Evolutionary conservation across 2,888 invertebrate species (phyloP).

Genomic region (Oxyteleia sp.): DNA sequence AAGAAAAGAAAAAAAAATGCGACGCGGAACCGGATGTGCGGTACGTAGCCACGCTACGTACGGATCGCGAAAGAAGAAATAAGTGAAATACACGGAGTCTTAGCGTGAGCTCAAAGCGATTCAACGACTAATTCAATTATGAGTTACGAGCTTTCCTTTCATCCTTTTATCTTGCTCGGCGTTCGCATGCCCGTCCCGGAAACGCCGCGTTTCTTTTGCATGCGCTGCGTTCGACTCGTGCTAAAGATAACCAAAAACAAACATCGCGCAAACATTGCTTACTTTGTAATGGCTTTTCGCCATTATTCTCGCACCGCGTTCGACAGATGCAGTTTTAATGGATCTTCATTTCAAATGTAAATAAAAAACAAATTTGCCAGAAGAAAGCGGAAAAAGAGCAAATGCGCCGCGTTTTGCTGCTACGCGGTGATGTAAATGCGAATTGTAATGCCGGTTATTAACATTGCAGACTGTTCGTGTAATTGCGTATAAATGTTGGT

Average conservation of each 20-base stretch:
- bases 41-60: slow-evolving; percentile 73
- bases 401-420: background rate
- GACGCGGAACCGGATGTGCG: slow-evolving; percentile 74
- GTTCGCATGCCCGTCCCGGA: slow-evolving; percentile 68
- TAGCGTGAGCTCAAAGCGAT: slow-evolving; percentile 69
- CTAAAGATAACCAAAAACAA: slow-evolving; percentile 65
- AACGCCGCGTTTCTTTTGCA: slow-evolving; percentile 53
- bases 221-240: slow-evolving; percentile 15
- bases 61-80: slow-evolving; percentile 59
- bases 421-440: background rate
- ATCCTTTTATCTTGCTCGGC: slow-evolving; percentile 63
- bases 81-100: slow-evolving; percentile 63
- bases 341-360: slow-evolving; percentile 37
- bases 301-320: slow-evolving; percentile 23
- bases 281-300: slow-evolving; percentile 34
- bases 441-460: background rate
- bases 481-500: background rate
- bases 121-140: slow-evolving; percentile 75
- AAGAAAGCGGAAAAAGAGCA: background rate
- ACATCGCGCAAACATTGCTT: slow-evolving; percentile 56
- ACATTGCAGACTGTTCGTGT: background rate
- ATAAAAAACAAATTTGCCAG: slow-evolving; percentile 10
- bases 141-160: slow-evolving; percentile 70
- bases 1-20: slow-evolving; percentile 30
- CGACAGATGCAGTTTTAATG: slow-evolving; percentile 43